Evolutionary conservation across 2,797 vertebrate species (phyloP).

Genomic region (Yasuhikotakia modesta): DNA sequence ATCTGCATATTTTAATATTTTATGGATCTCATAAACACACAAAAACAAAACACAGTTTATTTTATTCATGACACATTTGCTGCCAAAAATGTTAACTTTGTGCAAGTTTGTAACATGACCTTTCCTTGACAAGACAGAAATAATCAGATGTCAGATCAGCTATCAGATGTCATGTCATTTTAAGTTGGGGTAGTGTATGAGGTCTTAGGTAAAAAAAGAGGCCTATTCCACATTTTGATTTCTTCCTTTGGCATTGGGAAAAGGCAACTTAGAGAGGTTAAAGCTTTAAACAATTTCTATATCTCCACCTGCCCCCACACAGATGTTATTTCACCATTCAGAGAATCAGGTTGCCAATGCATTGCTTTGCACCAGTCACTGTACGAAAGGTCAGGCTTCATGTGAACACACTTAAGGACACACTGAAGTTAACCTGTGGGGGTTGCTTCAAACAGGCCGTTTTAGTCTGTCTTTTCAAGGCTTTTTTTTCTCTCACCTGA

Average conservation of each 20-base stretch:
- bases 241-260: neutral
- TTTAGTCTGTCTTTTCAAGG: slow-evolving; percentile 18
- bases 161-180: slow-evolving; percentile 28
- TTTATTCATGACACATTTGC: neutral
- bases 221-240: too few relatives aligned
- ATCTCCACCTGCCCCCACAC: neutral
- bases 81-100: neutral
- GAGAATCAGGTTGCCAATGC: neutral
- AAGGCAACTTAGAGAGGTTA: neutral
- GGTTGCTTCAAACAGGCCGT: slow-evolving; percentile 6
- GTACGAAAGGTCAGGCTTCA: slow-evolving; percentile 3
- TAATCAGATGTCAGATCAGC: too few relatives aligned
- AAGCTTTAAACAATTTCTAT: slow-evolving; percentile 1
- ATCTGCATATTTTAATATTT: neutral
- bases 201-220: neutral
- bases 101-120: slow-evolving; percentile 45
- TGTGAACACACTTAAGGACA: slow-evolving; percentile 6
- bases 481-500: neutral
- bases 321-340: neutral
- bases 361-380: slow-evolving; percentile 8
- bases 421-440: neutral
- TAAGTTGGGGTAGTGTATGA: neutral
- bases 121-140: slow-evolving; percentile 54
- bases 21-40: neutral
- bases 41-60: neutral